Conservation (phyloP, 2,888 invertebrate genomes). For the Noctua janthe region DNA sequence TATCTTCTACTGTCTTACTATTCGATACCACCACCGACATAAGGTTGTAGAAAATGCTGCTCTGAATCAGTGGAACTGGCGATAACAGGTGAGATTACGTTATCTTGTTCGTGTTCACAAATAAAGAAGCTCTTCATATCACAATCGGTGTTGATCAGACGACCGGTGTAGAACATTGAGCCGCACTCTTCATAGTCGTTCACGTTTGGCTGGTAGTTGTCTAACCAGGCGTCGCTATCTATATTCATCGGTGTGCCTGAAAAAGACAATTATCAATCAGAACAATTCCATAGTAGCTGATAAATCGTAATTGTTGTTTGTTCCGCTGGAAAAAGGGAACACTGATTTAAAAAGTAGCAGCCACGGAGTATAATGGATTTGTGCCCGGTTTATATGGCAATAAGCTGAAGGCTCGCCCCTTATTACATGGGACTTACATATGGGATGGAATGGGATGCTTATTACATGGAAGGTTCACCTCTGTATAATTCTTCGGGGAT, state of each 20-base stretch:
- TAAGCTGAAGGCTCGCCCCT: neutral
- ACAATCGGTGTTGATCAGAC: constrained; percentile 78
- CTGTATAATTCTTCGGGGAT: neutral
- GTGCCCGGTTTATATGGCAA: too few species aligned
- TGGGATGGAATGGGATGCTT: too few species aligned
- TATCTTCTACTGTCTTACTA: neutral
- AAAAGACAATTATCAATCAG: neutral
- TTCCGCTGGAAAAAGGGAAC: neutral
- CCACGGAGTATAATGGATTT: too few species aligned
- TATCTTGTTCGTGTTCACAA: constrained; percentile 79
- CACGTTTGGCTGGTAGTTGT: constrained; percentile 77
- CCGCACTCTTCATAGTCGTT: constrained; percentile 55
- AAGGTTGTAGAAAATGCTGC: constrained; percentile 17
- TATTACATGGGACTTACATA: neutral
- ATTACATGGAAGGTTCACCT: neutral
- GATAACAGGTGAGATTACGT: neutral
- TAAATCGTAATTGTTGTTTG: neutral
- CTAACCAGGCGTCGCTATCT: constrained; percentile 76
- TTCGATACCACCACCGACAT: constrained; percentile 34
- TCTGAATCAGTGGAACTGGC: neutral
- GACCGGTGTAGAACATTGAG: constrained; percentile 81
- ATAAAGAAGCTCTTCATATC: constrained; percentile 77
- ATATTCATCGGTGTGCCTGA: constrained; percentile 26
- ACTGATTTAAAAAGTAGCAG: neutral
- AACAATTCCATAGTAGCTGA: neutral